These are phyloP conservation scores for Macroramphosus scolopax DNA, from an alignment of 2,797 vertebrate genomes.

Conservation along the genomic window DNA sequence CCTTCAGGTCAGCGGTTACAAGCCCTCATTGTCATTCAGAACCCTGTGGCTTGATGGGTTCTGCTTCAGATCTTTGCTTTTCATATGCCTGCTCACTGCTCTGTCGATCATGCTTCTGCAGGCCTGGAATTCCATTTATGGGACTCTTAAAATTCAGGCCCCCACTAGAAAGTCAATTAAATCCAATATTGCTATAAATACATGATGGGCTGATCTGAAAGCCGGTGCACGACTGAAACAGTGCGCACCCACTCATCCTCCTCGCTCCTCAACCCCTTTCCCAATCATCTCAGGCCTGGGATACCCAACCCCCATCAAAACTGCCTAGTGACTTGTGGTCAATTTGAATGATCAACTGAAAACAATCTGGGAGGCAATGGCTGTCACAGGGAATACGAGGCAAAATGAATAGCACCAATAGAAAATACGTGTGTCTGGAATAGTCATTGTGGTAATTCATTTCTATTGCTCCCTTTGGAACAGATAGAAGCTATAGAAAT, in stretches of 20 bases:
- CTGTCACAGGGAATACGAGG: constrained; percentile 58
- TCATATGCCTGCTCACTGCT: constrained; percentile 39
- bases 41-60: constrained; percentile 22
- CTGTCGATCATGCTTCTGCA: constrained; percentile 37
- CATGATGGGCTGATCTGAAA: constrained; percentile 36
- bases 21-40: constrained; percentile 29
- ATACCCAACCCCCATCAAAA: constrained; percentile 11
- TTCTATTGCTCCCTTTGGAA: constrained; percentile 33
- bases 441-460: constrained; percentile 38
- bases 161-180: constrained; percentile 57
- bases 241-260: constrained; percentile 17
- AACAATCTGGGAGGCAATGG: constrained; percentile 50
- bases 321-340: constrained; percentile 57
- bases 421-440: constrained; percentile 29
- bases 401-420: constrained; percentile 44
- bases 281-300: constrained; percentile 38
- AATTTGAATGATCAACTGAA: constrained; percentile 65
- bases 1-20: constrained; percentile 37
- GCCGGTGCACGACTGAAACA: constrained; percentile 33
- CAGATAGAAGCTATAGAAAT: constrained; percentile 28
- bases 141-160: constrained; percentile 55
- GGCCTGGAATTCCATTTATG: constrained; percentile 54
- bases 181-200: constrained; percentile 66
- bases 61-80: constrained; percentile 35
- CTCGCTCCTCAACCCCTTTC: constrained; percentile 12